phyloP scores from a whole-genome alignment of 2,113 vertebrate genomes.

The Canis aureus region DNA sequence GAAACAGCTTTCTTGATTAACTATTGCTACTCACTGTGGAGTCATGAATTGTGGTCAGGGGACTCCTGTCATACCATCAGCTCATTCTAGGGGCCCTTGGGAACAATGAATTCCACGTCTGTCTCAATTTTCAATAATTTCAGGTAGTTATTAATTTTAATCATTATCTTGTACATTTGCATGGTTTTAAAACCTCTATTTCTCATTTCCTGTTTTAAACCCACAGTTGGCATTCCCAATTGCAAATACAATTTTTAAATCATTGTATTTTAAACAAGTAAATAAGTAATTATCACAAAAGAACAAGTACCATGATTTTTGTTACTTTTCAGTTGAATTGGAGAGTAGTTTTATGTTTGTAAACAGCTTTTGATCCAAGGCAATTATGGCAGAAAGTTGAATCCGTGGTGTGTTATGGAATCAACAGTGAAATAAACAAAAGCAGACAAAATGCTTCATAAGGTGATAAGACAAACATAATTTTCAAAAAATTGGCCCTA shows the following conservation, averaged over 20 bases:
- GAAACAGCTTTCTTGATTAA: not conserved
- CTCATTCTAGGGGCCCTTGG: not conserved
- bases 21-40: not conserved
- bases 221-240: not conserved
- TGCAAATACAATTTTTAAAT: constrained; percentile 37
- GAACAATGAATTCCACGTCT: not conserved
- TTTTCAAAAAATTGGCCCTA: not conserved
- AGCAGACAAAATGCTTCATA: not conserved
- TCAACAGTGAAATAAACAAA: constrained; percentile 39
- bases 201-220: constrained; percentile 14
- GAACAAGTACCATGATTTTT: not conserved
- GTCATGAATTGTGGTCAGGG: not conserved
- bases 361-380: constrained; percentile 15
- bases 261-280: not conserved
- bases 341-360: not conserved
- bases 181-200: not conserved
- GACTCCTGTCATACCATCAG: not conserved
- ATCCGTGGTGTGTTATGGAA: not conserved
- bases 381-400: not conserved
- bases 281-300: not conserved
- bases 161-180: not conserved
- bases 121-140: not conserved
- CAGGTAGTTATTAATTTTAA: constrained; percentile 34
- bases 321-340: not conserved
- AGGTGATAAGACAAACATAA: not conserved